phyloP scores from a whole-genome alignment of 2,888 invertebrate genomes.

The Melipona beecheii region DNA sequence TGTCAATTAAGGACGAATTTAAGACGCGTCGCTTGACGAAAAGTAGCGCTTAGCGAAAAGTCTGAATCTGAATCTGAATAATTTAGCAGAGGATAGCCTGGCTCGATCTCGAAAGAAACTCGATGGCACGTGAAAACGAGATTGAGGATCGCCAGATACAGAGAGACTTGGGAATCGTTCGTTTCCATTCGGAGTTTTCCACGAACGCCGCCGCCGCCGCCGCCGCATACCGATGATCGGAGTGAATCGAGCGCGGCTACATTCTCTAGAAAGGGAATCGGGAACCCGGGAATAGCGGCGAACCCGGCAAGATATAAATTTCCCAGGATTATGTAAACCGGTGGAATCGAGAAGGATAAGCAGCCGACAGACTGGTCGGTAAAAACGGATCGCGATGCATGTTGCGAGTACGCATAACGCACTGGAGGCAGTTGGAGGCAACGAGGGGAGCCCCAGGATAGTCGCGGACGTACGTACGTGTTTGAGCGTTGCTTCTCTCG shows the following conservation, averaged over 20 bases:
- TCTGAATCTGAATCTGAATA: no score
- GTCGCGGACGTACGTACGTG: conserved; percentile 54
- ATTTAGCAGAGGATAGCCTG: not conserved
- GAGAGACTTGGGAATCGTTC: not conserved
- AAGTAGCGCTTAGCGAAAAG: no score
- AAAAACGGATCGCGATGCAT: conserved; percentile 40
- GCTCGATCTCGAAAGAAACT: no score
- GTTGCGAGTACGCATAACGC: conserved; percentile 55
- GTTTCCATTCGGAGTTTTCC: conserved; percentile 38
- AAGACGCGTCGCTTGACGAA: no score
- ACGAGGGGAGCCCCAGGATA: conserved; percentile 25
- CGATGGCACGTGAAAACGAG: not conserved
- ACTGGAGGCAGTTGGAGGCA: conserved; percentile 32
- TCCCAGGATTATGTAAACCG: conserved; percentile 56
- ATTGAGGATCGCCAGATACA: not conserved
- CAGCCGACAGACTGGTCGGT: not conserved
- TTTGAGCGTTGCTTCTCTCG: conserved; percentile 52
- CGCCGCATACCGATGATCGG: not conserved
- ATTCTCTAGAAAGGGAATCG: conserved; percentile 50
- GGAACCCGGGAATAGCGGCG: conserved; percentile 28
- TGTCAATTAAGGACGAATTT: no score
- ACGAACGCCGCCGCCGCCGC: conserved; percentile 5
- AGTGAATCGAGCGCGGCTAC: not conserved
- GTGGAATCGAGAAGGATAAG: conserved; percentile 23
- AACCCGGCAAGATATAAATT: conserved; percentile 45